Evolutionary conservation across 2,113 vertebrate species (phyloP), one percentile per base, ranked within the genome.

Genomic region (Lepus americanus): DNA sequence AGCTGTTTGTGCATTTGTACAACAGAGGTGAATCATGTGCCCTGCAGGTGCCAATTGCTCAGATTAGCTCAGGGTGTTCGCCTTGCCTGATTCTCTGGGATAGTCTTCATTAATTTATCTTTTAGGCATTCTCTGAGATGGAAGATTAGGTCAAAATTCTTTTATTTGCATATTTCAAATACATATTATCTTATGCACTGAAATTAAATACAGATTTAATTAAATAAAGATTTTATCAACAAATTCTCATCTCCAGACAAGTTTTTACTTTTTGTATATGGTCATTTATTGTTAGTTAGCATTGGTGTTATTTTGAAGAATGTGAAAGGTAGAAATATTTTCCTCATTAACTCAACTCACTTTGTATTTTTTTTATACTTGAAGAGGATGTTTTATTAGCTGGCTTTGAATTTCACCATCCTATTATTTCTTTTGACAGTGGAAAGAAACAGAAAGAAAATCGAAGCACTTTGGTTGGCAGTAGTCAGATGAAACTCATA

Each of bases 401-500:
- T 89, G n/a, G 20, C 72, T 92, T 88, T 92, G 83, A 96, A 83
- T 86, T 33, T 27, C 91, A 87, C 91, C 79, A 77, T 83, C 44
- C 25, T 92, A n/a, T 90, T 94, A 69, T 80, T 92, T 96, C 31
- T 61, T 77, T 79, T 94, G 89, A 93, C 44, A 59, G 70, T 83
- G 73, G 36, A 82, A 80, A 53, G 44, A 33, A 94, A 86, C 20
- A 13, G 90, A 74, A 44, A 73, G 76, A 84, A 94, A 87, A 83
- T 84, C n/a, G 36, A 89, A 92, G 72, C 59, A 79, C 31, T 95
- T 96, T 92, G 31, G 9, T 84, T 85, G 89, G 55, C 96, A 91
- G 72, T 81, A 91, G 83, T 94, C 73, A 95, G 91, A 95, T 95
- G 93, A 89, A 96, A 36, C 88, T 92, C 92, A 89, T 92, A 70